Base-by-base conservation (phyloP, 92 coral and sea anemone genomes). In the Epizoanthus rinbou region DNA sequence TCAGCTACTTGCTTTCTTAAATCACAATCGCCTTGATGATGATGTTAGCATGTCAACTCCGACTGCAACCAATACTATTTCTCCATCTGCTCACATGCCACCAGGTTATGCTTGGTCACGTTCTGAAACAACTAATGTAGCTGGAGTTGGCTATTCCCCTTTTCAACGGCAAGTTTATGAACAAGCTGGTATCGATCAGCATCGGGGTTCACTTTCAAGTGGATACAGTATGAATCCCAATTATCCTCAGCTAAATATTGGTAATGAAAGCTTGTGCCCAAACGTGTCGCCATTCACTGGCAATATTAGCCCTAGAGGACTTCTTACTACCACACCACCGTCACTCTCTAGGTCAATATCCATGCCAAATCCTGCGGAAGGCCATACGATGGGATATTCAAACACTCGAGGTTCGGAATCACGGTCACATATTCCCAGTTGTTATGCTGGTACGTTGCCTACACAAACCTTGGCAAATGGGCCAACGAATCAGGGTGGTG, bases 231-330 rank as follows among this genome's bases (percentile, higher is more conserved):
- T 81, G 62, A 93, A 87, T 62, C 88, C 98, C 17, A 65, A 85
- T 86, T 93, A 86, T 73, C 84, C 74, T 67, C 80, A 87, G 21
- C 76, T 81, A 68, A 66, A 80, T 22, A 69, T 84, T 22, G 87
- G 86, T 52, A 59, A 90, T 74, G 97, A 93, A 39, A 92, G 98
- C 57, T 84, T 87, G 39, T 87, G 93, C 63, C 98, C 98, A 17
- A 93, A 91, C 84, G 98, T 93, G 68, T 93, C 95, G 50, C 95
- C 98, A 6, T 93, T 93, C 74, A 91, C 98, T 86, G 95, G 98
- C 67, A 87, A 78, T 68, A 63, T 90, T 16, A 88, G 88, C 50
- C 78, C 93, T 23, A 84, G 94, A 83, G 69, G 89, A 25, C 73
- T 72, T 73, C 64, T 79, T 64, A 80, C 71, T 35, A 90, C 87